These are phyloP conservation scores for Otocyon megalotis DNA, from an alignment of 2,113 vertebrate species.

Conservation along the genomic window DNA sequence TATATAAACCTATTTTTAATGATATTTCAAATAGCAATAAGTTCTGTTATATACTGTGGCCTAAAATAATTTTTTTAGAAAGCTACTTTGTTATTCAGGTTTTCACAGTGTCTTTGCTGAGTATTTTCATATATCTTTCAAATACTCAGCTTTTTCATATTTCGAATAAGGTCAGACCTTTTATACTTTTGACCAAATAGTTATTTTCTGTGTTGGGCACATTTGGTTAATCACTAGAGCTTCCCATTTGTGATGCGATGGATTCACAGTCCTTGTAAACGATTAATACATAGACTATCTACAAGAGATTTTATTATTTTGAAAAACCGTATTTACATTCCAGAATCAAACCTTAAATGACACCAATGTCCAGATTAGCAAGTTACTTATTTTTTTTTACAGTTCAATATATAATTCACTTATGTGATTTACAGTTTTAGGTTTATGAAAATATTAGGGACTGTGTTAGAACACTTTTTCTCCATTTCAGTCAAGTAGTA, in stretches of 20 bases:
- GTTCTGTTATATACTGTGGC: conserved; percentile 68
- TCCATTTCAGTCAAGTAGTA: conserved; percentile 44
- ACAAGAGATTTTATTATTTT: conserved; percentile 51
- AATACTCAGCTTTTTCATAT: conserved; percentile 74
- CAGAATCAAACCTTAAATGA: conserved; percentile 66
- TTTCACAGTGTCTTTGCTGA: conserved; percentile 68
- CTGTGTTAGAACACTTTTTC: conserved; percentile 45
- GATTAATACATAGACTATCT: not conserved
- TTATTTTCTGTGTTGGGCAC: conserved; percentile 70
- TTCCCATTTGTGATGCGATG: conserved; percentile 33
- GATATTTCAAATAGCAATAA: conserved; percentile 78
- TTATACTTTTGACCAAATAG: conserved; percentile 68
- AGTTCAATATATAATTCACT: conserved; percentile 1
- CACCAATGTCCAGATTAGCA: conserved; percentile 69
- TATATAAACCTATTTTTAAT: conserved; percentile 72
- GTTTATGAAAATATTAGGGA: conserved; percentile 52
- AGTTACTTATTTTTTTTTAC: not conserved
- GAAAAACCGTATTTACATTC: conserved; percentile 52
- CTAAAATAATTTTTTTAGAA: conserved; percentile 67
- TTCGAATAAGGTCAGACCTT: conserved; percentile 58
- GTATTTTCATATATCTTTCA: conserved; percentile 68
- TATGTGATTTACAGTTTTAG: conserved; percentile 37
- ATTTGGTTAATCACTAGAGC: conserved; percentile 50
- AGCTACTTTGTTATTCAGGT: conserved; percentile 68
- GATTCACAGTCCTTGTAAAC: conserved; percentile 33